These are phyloP conservation scores for Pipra filicauda DNA, from an alignment of 2,113 vertebrate species.

Conservation along the genomic window DNA sequence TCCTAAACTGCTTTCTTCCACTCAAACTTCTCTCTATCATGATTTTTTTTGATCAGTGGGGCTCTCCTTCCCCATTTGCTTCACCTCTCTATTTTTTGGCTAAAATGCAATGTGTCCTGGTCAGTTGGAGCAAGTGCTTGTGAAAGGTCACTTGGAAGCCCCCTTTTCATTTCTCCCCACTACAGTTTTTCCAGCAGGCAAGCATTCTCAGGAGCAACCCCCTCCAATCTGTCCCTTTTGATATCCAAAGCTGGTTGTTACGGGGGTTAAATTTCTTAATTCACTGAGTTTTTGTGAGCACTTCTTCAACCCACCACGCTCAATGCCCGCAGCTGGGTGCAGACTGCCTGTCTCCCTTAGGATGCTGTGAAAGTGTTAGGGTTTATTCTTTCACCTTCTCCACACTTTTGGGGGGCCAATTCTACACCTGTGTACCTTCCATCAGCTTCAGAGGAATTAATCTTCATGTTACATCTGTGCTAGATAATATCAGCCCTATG, in stretches of 20 bases:
- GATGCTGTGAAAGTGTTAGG: neutral
- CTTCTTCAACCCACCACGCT: neutral
- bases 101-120: neutral
- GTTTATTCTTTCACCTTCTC: neutral
- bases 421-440: neutral
- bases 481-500: neutral
- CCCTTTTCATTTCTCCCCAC: neutral
- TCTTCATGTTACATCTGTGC: neutral
- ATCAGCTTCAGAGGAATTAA: neutral
- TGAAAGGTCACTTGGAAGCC: constrained; percentile 7
- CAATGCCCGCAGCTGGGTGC: neutral
- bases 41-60: neutral
- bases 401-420: neutral
- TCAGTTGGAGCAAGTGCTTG: neutral
- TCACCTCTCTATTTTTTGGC: neutral
- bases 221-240: constrained; percentile 32
- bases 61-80: neutral
- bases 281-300: neutral
- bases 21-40: neutral
- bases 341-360: neutral
- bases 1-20: neutral
- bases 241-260: constrained; percentile 23
- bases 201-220: neutral
- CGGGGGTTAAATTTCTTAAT: constrained; percentile 24
- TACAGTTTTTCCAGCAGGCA: constrained; percentile 29